phyloP scores from a whole-genome alignment of 2,797 vertebrate genomes.

The Psittacula echo region DNA sequence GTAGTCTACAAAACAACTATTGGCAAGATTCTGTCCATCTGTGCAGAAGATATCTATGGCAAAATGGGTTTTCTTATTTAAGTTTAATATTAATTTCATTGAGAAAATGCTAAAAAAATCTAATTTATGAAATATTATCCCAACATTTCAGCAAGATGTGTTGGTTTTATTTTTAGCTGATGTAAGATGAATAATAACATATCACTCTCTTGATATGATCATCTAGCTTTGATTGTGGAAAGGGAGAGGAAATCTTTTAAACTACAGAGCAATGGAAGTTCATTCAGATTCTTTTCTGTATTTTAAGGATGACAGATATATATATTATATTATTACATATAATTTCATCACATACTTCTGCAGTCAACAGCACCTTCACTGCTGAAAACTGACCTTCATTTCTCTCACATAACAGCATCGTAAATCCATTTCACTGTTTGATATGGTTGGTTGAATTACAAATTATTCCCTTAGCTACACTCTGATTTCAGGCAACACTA shows the following conservation, averaged over 20 bases:
- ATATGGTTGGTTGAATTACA: slow-evolving; percentile 71
- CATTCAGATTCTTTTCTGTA: slow-evolving; percentile 18
- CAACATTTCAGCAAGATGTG: not conserved
- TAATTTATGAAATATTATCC: not conserved
- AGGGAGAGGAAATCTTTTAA: not conserved
- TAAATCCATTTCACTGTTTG: slow-evolving; percentile 72
- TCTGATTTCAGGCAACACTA: slow-evolving; percentile 44
- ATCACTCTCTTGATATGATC: not conserved
- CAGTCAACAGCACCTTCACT: slow-evolving; percentile 47
- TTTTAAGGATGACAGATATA: slow-evolving; percentile 32
- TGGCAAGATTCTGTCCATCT: not conserved
- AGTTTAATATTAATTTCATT: not conserved
- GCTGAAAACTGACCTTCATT: slow-evolving; percentile 72
- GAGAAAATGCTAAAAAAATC: not conserved
- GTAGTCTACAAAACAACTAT: not conserved
- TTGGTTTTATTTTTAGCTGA: not conserved
- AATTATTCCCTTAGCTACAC: slow-evolving; percentile 58
- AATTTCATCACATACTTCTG: slow-evolving; percentile 61
- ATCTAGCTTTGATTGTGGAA: not conserved
- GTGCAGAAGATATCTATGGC: not conserved
- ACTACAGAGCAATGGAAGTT: not conserved
- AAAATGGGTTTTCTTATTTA: not conserved
- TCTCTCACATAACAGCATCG: slow-evolving; percentile 33
- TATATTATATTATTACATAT: not conserved
- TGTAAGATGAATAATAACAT: not conserved